Evolutionary conservation across 2,113 vertebrate species (phyloP).

Genomic region (Vulpes vulpes): DNA sequence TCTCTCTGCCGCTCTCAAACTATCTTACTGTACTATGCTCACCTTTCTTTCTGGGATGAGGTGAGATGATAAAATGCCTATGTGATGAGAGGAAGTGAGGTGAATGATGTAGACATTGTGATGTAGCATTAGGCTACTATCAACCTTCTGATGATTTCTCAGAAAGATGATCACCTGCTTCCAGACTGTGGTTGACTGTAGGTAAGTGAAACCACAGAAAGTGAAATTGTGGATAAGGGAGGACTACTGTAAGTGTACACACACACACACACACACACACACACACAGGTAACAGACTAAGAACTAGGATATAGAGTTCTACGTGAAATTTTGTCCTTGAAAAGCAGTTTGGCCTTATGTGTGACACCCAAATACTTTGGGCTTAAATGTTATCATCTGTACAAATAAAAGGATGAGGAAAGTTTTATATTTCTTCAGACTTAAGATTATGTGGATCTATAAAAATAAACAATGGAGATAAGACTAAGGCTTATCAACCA

Average conservation of each 20-base stretch:
- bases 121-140: not conserved
- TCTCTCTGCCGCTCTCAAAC: not conserved
- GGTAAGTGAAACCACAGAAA: not conserved
- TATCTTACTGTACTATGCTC: not conserved
- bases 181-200: not conserved
- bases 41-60: not conserved
- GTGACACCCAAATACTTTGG: not conserved
- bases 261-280: not conserved
- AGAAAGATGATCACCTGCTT: not conserved
- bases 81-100: not conserved
- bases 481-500: not conserved
- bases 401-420: not conserved
- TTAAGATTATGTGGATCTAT: not conserved
- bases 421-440: not conserved
- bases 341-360: not conserved
- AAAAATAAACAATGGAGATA: not conserved
- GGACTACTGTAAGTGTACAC: not conserved
- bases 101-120: not conserved
- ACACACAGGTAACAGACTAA: not conserved
- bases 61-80: not conserved
- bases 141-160: not conserved
- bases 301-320: slow-evolving; percentile 8
- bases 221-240: not conserved
- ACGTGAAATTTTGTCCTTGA: not conserved
- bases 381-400: slow-evolving; percentile 9